Base-by-base conservation (phyloP, 2,888 invertebrate species). In the Gibbula magus region DNA sequence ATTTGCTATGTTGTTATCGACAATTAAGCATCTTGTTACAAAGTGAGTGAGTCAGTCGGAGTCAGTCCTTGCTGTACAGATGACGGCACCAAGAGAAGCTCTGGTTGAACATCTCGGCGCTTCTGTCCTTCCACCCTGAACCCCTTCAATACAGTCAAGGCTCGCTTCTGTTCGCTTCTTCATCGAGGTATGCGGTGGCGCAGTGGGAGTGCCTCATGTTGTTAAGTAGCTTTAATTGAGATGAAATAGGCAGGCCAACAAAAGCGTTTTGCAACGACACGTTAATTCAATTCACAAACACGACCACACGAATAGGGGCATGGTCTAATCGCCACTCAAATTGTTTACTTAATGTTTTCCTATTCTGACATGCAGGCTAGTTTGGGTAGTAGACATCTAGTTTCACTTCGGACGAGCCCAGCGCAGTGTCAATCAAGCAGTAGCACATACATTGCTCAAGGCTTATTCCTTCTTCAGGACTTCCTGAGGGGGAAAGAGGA, bases 201-300 rank as follows among this genome's bases (percentile, higher is more conserved):
- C 29, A 29, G 61, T n/a, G 61, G 61, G 61, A 74, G 39, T 35
- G 74, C 51, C 51, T 51, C 51, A 45, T 51, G 20, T n/a, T 22
- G 51, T 51, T 74, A 45, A 51, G 74, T 74, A 74, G 39, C 25
- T 25, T 74, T 74, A 74, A 74, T 74, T 74, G 51, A 74, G 74
- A 74, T 74, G 51, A 74, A 20, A 73, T 73, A 39, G 39, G n/a
- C 32, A 45, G 20, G 51, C 74, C 25, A 74, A 74, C 74, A 74
- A 74, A 67, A 74, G 74, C 74, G 25, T 51, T 74, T 74, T 51
- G 51, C 74, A 51, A 29, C 74, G 45, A 51, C 51, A 51, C 74
- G 51, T 51, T 74, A 74, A 74, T 74, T 74, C 74, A 45, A 74
- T 51, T 51, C 39, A 52, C 74, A 74, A 74, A 74, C 74, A 74